These are phyloP conservation scores for Frankliniella fusca DNA, from an alignment of 2,888 invertebrate genomes.

Conservation along the genomic window DNA sequence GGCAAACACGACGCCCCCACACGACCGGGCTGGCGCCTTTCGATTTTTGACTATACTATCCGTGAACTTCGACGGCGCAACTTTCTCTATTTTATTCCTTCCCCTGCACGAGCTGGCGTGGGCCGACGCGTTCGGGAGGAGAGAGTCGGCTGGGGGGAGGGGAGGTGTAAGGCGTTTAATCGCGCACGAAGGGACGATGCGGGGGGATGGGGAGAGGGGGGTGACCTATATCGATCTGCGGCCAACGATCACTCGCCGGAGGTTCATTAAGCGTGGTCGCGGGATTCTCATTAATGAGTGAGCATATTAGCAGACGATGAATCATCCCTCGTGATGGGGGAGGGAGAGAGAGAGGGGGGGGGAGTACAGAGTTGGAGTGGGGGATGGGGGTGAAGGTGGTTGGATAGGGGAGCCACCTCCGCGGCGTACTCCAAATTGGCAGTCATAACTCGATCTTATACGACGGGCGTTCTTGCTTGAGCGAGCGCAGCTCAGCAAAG, in stretches of 20 bases:
- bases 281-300: constrained; percentile 4
- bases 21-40: background rate
- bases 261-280: background rate
- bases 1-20: background rate
- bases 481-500: too few species aligned
- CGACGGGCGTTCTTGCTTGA: too few species aligned
- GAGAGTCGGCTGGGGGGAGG: background rate
- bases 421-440: too few species aligned
- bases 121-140: too few species aligned
- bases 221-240: background rate
- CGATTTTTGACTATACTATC: too few species aligned
- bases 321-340: background rate
- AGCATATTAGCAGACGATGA: constrained; percentile 7
- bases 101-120: background rate
- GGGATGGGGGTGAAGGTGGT: too few species aligned
- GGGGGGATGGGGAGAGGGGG: background rate
- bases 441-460: too few species aligned
- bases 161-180: background rate
- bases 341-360: background rate
- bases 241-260: background rate
- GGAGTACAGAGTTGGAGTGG: background rate
- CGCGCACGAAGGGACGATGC: background rate
- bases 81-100: too few species aligned
- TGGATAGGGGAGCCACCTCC: too few species aligned
- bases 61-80: too few species aligned